Evolutionary conservation across 2,888 invertebrate genomes (phyloP), one percentile per base, ranked within the genome.

Genomic region (Arge pagana): DNA sequence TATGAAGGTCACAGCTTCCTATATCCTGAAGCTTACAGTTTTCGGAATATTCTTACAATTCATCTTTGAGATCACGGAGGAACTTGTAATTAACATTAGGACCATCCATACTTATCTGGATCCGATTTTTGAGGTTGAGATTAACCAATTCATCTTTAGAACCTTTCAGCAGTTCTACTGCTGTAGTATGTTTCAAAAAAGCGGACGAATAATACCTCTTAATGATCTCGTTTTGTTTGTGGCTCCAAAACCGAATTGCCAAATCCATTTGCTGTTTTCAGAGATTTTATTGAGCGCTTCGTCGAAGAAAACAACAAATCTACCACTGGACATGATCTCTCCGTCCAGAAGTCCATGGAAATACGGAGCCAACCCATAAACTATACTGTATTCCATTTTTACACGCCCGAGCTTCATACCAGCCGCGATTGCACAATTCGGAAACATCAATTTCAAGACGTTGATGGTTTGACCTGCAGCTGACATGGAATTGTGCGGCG

Each of bases 211-310:
- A 57, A 49, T 66, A 68, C 33, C 66, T 52, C 6, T 57, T 64
- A 2, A 40, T 21, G 1, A 67, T 64, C 55, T 50, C 28, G n/a
- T 58, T 54, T 6, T 11, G 50, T 23, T 56, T 42, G 19, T 51
- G 33, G 36, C 61, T 50, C 64, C 62, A 67, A 42, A 55, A 67
- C 37, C 63, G 52, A 2, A 69, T 49, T 30, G 55, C 50, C 10
- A 66, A 24, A 43, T 67, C 65, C 64, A 67, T 69, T 53, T 66
- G 63, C 23, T 53, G 48, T 26, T 49, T 54, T 61, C 57, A 16
- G 55, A 36, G 13, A 63, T 43, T 54, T 63, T 60, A 41, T 63
- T 64, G 3, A 64, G 50, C 13, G 52, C 53, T 41, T 63, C 62
- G 28, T 63, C 63, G 50, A 63, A 64, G 7, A 57, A 60, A 37